Percentiles rank a stretch among this genome's conserved stretches.
These are phyloP conservation scores for Neostethus bicornis DNA, from an alignment of 2,797 vertebrate genomes.

Conservation along the genomic window DNA sequence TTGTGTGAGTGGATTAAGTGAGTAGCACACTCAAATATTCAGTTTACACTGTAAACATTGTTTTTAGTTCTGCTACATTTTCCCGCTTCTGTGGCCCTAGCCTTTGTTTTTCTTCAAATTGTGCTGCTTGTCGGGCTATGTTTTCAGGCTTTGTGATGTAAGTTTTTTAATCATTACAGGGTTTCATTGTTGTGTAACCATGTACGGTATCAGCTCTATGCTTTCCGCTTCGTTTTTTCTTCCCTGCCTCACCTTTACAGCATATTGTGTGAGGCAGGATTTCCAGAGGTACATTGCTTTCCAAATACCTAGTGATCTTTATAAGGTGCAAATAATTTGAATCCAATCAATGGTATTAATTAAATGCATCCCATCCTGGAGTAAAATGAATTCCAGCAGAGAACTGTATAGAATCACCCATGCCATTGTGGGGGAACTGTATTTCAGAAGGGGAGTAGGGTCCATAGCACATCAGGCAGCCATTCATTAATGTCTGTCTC, in stretches of 20 bases:
- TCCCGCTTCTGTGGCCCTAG: not conserved
- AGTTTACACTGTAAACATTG: not conserved
- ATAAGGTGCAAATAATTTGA: slow-evolving; percentile 45
- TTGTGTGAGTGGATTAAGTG: slow-evolving; percentile 30
- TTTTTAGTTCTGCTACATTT: slow-evolving; percentile 2
- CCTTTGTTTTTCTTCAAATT: not conserved
- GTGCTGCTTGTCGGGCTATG: not conserved
- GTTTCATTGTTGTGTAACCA: not conserved
- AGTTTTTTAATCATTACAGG: slow-evolving; percentile 17
- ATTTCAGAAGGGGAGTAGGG: slow-evolving; percentile 21
- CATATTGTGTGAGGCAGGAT: slow-evolving; percentile 32
- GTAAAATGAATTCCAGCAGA: not conserved
- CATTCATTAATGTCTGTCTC: slow-evolving; percentile 48
- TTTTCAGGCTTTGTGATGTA: slow-evolving; percentile 5
- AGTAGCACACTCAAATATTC: not conserved
- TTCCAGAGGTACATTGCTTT: slow-evolving; percentile 26
- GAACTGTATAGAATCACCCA: not conserved
- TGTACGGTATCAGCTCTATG: slow-evolving; percentile 1
- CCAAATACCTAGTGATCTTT: slow-evolving; percentile 46
- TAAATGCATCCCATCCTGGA: slow-evolving; percentile 49
- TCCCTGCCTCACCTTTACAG: slow-evolving; percentile 16
- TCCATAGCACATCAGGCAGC: slow-evolving; percentile 25
- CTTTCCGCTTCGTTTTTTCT: slow-evolving; percentile 10
- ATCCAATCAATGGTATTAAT: slow-evolving; percentile 66
- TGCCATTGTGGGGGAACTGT: slow-evolving; percentile 13